These are phyloP conservation scores for Cotesia typhae DNA, from an alignment of 1,140 invertebrate species.

Conservation along the genomic window DNA sequence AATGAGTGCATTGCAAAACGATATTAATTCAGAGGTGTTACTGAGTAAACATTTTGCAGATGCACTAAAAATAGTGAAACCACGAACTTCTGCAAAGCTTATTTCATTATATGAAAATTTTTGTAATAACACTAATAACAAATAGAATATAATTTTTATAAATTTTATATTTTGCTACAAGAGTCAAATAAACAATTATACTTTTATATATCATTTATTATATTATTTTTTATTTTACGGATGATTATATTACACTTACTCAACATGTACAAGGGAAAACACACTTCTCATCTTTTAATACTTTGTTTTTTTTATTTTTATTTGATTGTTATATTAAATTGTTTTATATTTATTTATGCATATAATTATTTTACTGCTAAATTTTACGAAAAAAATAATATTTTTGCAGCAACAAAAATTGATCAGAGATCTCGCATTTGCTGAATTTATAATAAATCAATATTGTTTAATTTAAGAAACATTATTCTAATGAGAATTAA, in stretches of 20 bases:
- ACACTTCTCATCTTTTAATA: slow-evolving; percentile 49
- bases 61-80: slow-evolving; percentile 74
- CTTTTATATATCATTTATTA: slow-evolving; percentile 3
- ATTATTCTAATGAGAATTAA: background rate
- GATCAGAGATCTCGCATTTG: too few species aligned
- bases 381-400: background rate
- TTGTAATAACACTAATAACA: slow-evolving; percentile 53
- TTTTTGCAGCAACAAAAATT: too few species aligned
- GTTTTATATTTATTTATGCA: slow-evolving; percentile 18
- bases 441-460: too few species aligned
- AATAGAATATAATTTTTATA: slow-evolving; percentile 22
- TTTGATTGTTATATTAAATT: slow-evolving; percentile 18
- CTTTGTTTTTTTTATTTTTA: slow-evolving; percentile 40
- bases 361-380: slow-evolving; percentile 5
- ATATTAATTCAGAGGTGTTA: slow-evolving; percentile 69
- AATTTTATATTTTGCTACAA: slow-evolving; percentile 2
- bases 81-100: slow-evolving; percentile 74
- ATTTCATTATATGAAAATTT: slow-evolving; percentile 77
- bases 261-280: slow-evolving; percentile 50
- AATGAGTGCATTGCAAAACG: slow-evolving; percentile 79
- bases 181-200: background rate
- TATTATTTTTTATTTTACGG: slow-evolving; percentile 43
- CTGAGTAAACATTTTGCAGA: slow-evolving; percentile 72
- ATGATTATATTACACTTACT: slow-evolving; percentile 52
- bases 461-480: too few species aligned